phyloP scores from a whole-genome alignment of 53 echinoderm and acorn worm species.

The Glandiceps talaboti region DNA sequence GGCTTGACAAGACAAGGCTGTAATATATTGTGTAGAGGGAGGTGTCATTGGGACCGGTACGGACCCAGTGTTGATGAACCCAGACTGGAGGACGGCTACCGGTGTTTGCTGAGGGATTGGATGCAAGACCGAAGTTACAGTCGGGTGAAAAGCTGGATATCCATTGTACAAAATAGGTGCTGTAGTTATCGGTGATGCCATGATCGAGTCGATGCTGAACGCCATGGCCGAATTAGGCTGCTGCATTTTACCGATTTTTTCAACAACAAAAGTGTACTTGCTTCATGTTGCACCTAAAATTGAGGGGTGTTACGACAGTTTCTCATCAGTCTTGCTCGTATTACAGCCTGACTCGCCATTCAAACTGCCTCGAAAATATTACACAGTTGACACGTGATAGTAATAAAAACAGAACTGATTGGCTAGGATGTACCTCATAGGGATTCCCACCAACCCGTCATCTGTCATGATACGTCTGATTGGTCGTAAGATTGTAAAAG shows the following conservation, averaged over 20 bases:
- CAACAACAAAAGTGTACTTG: neutral
- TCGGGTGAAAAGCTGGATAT: neutral
- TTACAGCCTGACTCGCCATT: neutral
- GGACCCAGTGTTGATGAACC: neutral
- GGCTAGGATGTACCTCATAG: neutral
- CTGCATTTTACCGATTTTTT: constrained; percentile 21
- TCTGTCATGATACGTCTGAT: neutral
- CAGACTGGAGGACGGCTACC: neutral
- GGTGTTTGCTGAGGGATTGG: neutral
- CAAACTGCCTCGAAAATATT: neutral
- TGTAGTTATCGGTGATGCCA: constrained; percentile 26
- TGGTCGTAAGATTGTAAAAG: neutral
- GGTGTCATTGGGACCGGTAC: neutral
- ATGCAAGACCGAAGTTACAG: neutral
- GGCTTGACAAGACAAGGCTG: neutral
- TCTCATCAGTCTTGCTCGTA: neutral
- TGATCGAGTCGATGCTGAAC: constrained; percentile 48
- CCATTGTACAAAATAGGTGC: neutral
- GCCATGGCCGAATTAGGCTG: constrained; percentile 37
- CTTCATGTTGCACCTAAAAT: neutral
- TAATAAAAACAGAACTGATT: neutral
- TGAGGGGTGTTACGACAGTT: neutral
- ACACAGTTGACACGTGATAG: neutral
- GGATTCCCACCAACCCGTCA: neutral
- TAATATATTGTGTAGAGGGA: neutral